Percentiles rank a stretch among this genome's conserved stretches.
Conservation (phyloP, 1,140 invertebrate species). For the Hormaphis cornu region DNA sequence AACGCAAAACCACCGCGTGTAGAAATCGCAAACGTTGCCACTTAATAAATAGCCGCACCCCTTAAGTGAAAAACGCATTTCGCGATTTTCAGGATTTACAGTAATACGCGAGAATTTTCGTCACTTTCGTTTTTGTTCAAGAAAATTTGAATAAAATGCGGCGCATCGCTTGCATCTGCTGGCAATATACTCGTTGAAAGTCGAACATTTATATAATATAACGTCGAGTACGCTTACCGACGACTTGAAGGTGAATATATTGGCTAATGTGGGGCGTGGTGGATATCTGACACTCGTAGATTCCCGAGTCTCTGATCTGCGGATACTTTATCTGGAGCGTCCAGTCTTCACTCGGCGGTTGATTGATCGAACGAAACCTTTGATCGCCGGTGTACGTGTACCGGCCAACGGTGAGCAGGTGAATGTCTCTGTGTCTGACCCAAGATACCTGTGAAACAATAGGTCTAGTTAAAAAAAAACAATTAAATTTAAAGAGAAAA, state of each 20-base stretch:
- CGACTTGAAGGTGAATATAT: conserved; percentile 73
- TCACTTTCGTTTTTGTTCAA: no score
- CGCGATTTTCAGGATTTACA: no score
- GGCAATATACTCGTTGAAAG: no score
- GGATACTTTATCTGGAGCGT: conserved; percentile 79
- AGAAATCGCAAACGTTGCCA: no score
- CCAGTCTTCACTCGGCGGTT: conserved; percentile 78
- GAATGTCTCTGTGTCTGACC: conserved; percentile 78
- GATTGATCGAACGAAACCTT: conserved; percentile 73
- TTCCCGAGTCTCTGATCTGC: conserved; percentile 68
- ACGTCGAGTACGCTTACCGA: conserved; percentile 54
- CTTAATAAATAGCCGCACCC: no score
- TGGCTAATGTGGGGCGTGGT: conserved; percentile 80
- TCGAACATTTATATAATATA: not conserved
- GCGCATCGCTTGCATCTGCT: no score
- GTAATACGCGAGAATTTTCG: no score
- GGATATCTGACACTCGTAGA: conserved; percentile 84
- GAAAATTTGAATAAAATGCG: no score
- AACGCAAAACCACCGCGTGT: no score
- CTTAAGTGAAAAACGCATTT: no score
- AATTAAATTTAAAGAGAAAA: not conserved
- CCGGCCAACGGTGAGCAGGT: conserved; percentile 76
- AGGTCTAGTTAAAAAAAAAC: not conserved
- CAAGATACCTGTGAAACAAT: conserved; percentile 64
- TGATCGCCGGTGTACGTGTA: conserved; percentile 88